Conservation (phyloP, 1,140 invertebrate species). For the Psilanteris sp. region DNA sequence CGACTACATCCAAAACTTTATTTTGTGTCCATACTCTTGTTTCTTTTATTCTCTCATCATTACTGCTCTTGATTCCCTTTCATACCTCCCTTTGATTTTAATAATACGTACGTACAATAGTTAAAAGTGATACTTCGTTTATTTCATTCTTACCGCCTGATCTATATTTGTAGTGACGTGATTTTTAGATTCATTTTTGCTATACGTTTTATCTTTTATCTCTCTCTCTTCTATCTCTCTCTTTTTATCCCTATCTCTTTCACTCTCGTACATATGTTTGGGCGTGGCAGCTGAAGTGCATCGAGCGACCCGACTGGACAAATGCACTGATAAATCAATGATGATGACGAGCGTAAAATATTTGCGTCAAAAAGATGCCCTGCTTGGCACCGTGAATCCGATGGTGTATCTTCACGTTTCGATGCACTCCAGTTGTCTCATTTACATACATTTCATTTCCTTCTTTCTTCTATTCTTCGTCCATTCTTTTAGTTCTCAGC, state of each 20-base stretch:
- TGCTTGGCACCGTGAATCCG: constrained; percentile 3
- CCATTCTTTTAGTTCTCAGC: constrained; percentile 29
- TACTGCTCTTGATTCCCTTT: neutral
- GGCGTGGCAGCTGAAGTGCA: constrained; percentile 57
- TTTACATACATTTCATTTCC: constrained; percentile 25
- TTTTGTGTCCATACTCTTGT: neutral
- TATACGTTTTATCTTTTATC: neutral
- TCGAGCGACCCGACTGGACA: constrained; percentile 49
- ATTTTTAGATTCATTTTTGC: constrained; percentile 31
- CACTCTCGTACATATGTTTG: constrained; percentile 39
- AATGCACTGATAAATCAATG: constrained; percentile 59
- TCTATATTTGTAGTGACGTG: constrained; percentile 18
- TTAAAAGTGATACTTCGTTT: neutral
- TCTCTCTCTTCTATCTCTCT: constrained; percentile 1
- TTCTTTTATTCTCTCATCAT: neutral
- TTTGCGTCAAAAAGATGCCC: constrained; percentile 29
- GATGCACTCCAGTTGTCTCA: constrained; percentile 46
- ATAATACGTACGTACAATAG: constrained; percentile 6
- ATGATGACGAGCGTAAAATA: constrained; percentile 39
- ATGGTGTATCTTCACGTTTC: constrained; percentile 21
- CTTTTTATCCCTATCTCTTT: neutral
- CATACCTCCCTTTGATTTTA: neutral
- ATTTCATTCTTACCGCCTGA: constrained; percentile 5
- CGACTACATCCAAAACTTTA: too few relatives aligned
- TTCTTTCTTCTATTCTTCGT: constrained; percentile 9